A percentile compares a stretch with the other conserved stretches of the same genome.
Conservation (phyloP, 2,113 vertebrate species). For the Cebidichthys violaceus region DNA sequence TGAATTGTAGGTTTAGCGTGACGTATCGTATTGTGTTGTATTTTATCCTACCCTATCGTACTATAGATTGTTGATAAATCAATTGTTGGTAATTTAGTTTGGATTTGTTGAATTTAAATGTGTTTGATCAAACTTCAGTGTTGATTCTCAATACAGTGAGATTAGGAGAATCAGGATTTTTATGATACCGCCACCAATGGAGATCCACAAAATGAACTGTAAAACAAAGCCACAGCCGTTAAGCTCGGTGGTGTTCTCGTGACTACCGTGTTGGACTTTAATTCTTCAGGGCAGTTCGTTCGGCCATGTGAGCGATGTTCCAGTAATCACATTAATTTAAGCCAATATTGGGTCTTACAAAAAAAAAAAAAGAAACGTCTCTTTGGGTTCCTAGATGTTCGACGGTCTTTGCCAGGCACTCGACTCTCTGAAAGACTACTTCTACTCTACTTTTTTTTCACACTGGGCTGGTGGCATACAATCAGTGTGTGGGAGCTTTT, state of each 20-base stretch:
- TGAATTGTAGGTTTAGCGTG: background rate
- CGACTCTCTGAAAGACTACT: slow-evolving; percentile 6
- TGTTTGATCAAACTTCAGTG: background rate
- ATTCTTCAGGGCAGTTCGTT: slow-evolving; percentile 6
- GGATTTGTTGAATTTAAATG: background rate
- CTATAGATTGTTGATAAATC: too few species aligned
- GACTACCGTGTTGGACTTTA: slow-evolving; percentile 16
- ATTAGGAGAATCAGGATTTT: background rate
- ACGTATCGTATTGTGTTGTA: too few species aligned
- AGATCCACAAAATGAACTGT: too few species aligned
- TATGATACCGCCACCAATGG: too few species aligned
- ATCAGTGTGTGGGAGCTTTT: slow-evolving; percentile 29
- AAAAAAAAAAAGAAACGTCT: background rate
- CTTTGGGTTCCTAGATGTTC: background rate
- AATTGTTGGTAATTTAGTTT: background rate
- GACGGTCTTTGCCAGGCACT: slow-evolving; percentile 17
- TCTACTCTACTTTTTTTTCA: slow-evolving; percentile 16
- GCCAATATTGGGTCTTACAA: background rate
- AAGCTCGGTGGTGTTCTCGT: background rate
- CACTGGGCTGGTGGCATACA: slow-evolving; percentile 26
- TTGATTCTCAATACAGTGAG: background rate
- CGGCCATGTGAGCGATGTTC: slow-evolving; percentile 9
- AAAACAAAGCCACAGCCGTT: slow-evolving; percentile 8
- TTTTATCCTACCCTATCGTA: too few species aligned
- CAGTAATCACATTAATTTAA: background rate